A percentile compares a stretch with the other conserved stretches of the same genome.
These are phyloP conservation scores for Wasmannia auropunctata DNA, from an alignment of 1,140 invertebrate genomes.

Conservation along the genomic window DNA sequence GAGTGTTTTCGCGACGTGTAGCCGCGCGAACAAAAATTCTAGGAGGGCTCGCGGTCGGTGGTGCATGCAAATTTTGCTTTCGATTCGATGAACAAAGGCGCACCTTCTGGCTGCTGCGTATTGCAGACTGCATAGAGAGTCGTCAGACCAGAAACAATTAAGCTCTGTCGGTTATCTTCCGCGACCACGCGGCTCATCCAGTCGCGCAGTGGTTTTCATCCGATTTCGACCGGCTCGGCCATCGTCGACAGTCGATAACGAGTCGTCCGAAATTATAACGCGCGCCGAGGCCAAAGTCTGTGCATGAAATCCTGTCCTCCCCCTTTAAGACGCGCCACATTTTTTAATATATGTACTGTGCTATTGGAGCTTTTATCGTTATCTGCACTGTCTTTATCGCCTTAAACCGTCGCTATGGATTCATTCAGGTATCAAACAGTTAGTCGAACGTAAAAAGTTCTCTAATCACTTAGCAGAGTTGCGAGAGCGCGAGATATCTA, in stretches of 20 bases:
- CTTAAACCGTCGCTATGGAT: background rate
- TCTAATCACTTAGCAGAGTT: slow-evolving; percentile 10
- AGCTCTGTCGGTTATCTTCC: slow-evolving; percentile 79
- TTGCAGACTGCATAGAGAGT: slow-evolving; percentile 77
- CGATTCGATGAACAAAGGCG: slow-evolving; percentile 72
- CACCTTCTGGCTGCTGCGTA: slow-evolving; percentile 69
- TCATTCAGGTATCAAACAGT: slow-evolving; percentile 23
- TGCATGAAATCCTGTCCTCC: background rate
- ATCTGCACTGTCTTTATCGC: slow-evolving; percentile 1
- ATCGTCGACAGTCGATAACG: background rate
- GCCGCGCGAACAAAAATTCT: slow-evolving; percentile 59
- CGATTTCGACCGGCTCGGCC: background rate
- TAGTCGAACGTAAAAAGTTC: slow-evolving; percentile 34
- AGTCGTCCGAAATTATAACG: background rate
- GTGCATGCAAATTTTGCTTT: slow-evolving; percentile 72
- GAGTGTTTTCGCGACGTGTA: slow-evolving; percentile 49
- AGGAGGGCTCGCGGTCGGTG: slow-evolving; percentile 60
- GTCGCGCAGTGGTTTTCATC: slow-evolving; percentile 68
- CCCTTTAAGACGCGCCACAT: slow-evolving; percentile 1
- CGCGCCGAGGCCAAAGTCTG: background rate
- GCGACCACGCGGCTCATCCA: slow-evolving; percentile 73
- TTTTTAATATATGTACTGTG: background rate
- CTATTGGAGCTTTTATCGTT: slow-evolving; percentile 28
- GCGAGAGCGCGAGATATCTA: background rate
- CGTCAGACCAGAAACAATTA: slow-evolving; percentile 83